phyloP scores from a whole-genome alignment of 2,888 invertebrate genomes.

The Sisyra terminalis region DNA sequence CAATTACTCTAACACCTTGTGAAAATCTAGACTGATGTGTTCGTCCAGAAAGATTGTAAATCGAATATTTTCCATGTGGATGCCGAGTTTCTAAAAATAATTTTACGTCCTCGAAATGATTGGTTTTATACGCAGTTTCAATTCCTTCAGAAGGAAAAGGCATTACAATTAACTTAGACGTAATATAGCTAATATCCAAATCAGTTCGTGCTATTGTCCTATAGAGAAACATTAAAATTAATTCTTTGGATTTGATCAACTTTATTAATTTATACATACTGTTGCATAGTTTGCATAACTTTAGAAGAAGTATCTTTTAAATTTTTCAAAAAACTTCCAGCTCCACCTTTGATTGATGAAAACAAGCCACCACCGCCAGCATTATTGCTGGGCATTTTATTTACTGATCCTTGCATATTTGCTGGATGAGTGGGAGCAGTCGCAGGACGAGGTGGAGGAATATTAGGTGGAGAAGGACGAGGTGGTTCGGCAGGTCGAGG shows the following conservation, averaged over 20 bases:
- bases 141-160: constrained; percentile 89
- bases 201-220: constrained; percentile 73
- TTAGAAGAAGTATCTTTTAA: constrained; percentile 90
- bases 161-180: constrained; percentile 83
- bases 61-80: constrained; percentile 54
- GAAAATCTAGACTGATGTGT: constrained; percentile 35
- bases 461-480: constrained; percentile 22
- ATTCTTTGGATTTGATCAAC: neutral
- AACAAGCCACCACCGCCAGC: constrained; percentile 42
- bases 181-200: constrained; percentile 83
- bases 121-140: constrained; percentile 82
- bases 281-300: constrained; percentile 93
- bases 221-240: constrained; percentile 17
- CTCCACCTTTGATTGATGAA: constrained; percentile 80
- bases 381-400: neutral
- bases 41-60: constrained; percentile 68
- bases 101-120: constrained; percentile 84
- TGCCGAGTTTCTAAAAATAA: constrained; percentile 62
- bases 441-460: constrained; percentile 18
- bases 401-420: neutral
- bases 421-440: constrained; percentile 16
- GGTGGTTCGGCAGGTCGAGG: constrained; percentile 22
- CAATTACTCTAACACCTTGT: constrained; percentile 40
- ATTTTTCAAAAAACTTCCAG: constrained; percentile 84
- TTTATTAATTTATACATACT: constrained; percentile 32